Conservation (phyloP, 2,113 vertebrate genomes). For the Chiloscyllium plagiosum region DNA sequence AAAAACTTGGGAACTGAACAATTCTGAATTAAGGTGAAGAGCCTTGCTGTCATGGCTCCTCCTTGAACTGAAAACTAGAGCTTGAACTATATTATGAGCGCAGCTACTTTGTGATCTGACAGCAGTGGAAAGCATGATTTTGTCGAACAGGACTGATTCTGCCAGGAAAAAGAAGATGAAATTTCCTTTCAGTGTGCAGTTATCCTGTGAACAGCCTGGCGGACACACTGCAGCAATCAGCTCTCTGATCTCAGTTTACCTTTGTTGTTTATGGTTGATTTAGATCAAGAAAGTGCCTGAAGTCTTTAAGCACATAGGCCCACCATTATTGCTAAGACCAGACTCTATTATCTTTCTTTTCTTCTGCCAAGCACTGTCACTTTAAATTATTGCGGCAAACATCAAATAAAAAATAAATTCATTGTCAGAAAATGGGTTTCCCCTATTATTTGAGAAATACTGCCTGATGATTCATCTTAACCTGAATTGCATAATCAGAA, state of each 20-base stretch:
- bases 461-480: neutral
- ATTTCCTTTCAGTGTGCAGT: neutral
- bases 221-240: neutral
- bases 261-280: neutral
- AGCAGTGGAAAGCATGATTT: neutral
- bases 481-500: neutral
- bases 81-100: neutral
- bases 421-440: neutral
- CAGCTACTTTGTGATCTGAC: neutral
- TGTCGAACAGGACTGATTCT: neutral
- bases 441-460: neutral
- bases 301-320: neutral
- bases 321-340: neutral
- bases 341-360: neutral
- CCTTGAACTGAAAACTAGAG: neutral
- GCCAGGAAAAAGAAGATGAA: neutral
- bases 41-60: neutral
- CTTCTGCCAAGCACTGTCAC: neutral
- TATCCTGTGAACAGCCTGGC: neutral
- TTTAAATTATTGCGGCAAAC: slow-evolving; percentile 17
- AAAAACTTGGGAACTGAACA: neutral
- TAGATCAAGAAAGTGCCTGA: neutral
- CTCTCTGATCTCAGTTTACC: neutral
- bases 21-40: neutral
- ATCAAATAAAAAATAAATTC: slow-evolving; percentile 6